These are phyloP conservation scores for Augiades crinisus DNA, from an alignment of 2,888 invertebrate species.

Conservation along the genomic window DNA sequence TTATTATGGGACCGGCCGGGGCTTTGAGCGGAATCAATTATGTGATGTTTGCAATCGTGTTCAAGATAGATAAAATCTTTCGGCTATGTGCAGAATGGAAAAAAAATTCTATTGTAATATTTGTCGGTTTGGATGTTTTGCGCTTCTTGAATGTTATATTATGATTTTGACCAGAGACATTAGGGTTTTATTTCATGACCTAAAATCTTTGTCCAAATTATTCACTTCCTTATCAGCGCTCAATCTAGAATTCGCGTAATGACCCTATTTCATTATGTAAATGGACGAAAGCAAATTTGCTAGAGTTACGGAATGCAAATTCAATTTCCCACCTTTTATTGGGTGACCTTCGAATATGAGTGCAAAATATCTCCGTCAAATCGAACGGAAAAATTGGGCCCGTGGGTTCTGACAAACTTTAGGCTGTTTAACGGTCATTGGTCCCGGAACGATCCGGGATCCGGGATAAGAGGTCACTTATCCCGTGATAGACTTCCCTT, in stretches of 20 bases:
- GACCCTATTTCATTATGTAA: constrained; percentile 32
- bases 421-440: constrained; percentile 9
- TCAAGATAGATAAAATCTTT: too few species aligned
- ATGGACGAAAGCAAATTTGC: constrained; percentile 35
- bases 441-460: background rate
- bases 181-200: too few species aligned
- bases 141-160: too few species aligned
- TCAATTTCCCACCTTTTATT: constrained; percentile 46
- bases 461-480: background rate
- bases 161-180: too few species aligned
- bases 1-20: too few species aligned
- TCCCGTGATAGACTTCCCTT: background rate
- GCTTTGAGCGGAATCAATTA: too few species aligned
- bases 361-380: constrained; percentile 43
- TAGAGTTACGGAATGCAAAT: constrained; percentile 40
- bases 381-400: constrained; percentile 49
- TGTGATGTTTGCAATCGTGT: too few species aligned
- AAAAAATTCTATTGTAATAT: too few species aligned
- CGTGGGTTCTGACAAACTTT: constrained; percentile 14
- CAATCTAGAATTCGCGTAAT: background rate
- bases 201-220: background rate
- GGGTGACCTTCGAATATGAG: constrained; percentile 43
- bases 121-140: too few species aligned
- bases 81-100: too few species aligned
- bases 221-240: background rate